phyloP scores from a whole-genome alignment of 2,113 vertebrate genomes.

The Otis tarda region DNA sequence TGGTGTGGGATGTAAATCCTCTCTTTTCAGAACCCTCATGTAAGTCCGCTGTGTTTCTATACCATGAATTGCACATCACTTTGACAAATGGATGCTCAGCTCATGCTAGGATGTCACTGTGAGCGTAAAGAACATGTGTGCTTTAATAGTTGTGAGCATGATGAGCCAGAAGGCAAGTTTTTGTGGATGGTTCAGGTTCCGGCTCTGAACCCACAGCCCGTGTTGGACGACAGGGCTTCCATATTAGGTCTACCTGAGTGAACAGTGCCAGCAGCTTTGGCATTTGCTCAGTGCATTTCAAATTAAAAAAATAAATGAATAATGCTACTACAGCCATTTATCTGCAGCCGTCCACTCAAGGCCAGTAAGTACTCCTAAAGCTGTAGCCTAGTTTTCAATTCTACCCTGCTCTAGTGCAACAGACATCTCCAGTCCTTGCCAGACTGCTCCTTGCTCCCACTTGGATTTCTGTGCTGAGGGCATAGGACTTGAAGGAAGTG shows the following conservation, averaged over 20 bases:
- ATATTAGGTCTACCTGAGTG: neutral
- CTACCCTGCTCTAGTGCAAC: neutral
- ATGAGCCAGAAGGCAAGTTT: neutral
- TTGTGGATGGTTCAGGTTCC: neutral
- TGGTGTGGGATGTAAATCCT: neutral
- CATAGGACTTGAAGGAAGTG: neutral
- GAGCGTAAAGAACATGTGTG: neutral
- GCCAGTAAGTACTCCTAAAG: neutral
- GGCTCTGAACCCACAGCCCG: neutral
- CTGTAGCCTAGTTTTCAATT: neutral
- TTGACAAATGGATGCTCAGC: neutral
- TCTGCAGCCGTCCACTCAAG: neutral
- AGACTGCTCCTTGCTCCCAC: neutral
- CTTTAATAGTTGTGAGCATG: neutral
- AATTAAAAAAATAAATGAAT: neutral
- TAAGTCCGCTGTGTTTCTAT: neutral
- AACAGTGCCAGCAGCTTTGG: neutral
- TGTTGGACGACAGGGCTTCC: neutral
- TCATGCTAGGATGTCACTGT: neutral
- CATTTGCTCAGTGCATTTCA: neutral
- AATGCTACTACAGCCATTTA: neutral
- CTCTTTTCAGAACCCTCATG: neutral
- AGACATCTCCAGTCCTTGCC: neutral
- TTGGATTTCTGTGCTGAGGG: neutral
- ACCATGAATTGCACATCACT: neutral